These are phyloP conservation scores for Lasioglossum lativentre DNA, from an alignment of 2,888 invertebrate genomes.

Conservation along the genomic window DNA sequence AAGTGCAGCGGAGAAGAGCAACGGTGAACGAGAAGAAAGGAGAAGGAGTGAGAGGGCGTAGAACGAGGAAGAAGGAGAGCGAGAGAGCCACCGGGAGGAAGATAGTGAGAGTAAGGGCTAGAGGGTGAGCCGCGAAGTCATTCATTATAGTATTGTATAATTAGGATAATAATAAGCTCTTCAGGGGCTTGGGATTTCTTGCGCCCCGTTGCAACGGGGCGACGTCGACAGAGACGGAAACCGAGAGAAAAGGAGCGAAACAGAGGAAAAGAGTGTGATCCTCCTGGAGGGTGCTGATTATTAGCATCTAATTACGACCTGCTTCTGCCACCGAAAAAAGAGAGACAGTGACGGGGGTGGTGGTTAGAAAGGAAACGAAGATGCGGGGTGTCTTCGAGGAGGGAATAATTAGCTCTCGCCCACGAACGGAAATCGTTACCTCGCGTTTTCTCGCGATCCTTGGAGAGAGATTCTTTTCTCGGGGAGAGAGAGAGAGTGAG, in stretches of 20 bases:
- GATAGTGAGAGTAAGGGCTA: conserved; percentile 62
- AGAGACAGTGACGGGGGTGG: conserved; percentile 14
- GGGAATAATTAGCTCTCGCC: conserved; percentile 56
- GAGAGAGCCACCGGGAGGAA: conserved; percentile 53
- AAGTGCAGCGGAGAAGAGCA: conserved; percentile 80
- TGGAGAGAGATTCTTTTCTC: conserved; percentile 4
- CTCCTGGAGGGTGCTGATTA: conserved; percentile 77
- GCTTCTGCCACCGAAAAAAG: conserved; percentile 62
- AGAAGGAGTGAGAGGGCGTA: conserved; percentile 55
- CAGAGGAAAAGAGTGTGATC: conserved; percentile 60
- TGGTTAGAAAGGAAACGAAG: conserved; percentile 47
- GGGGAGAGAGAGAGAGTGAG: too few relatives aligned
- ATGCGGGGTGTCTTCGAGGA: conserved; percentile 55
- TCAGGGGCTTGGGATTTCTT: conserved; percentile 80
- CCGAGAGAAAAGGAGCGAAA: conserved; percentile 32
- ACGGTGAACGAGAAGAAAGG: conserved; percentile 67
- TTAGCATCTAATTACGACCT: conserved; percentile 82
- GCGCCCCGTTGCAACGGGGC: conserved; percentile 74
- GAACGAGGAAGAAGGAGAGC: conserved; percentile 53
- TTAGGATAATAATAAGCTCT: conserved; percentile 85
- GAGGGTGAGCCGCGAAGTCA: conserved; percentile 75
- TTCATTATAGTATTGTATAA: conserved; percentile 84
- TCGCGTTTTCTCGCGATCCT: conserved; percentile 52
- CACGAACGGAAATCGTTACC: conserved; percentile 48
- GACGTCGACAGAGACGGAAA: conserved; percentile 65